phyloP scores from a whole-genome alignment of 2,888 invertebrate genomes.

The Agonopterix alstromeriana region DNA sequence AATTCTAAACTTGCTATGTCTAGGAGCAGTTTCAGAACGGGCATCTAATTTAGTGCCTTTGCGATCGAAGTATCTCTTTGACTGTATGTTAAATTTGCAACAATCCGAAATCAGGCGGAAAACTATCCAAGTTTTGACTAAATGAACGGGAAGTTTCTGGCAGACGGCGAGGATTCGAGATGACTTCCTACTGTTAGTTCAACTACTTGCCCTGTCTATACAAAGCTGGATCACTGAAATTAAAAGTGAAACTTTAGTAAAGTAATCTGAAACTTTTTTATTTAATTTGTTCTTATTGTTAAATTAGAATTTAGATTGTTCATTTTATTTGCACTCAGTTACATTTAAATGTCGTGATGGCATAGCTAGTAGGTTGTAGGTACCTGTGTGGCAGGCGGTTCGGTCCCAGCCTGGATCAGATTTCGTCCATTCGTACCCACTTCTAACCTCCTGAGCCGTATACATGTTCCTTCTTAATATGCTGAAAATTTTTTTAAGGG shows the following conservation, averaged over 20 bases:
- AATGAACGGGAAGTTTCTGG: constrained; percentile 42
- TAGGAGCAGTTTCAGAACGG: constrained; percentile 24
- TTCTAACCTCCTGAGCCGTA: too few species aligned
- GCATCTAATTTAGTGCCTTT: constrained; percentile 52
- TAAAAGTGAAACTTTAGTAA: neutral
- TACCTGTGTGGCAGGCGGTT: too few species aligned
- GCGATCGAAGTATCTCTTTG: constrained; percentile 48
- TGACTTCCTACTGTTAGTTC: constrained; percentile 33
- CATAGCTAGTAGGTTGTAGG: too few species aligned
- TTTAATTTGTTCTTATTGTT: too few species aligned
- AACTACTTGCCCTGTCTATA: constrained; percentile 15
- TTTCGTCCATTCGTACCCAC: too few species aligned
- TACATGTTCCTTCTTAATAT: too few species aligned
- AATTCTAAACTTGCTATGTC: neutral
- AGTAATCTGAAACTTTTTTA: too few species aligned
- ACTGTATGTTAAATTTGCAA: constrained; percentile 56
- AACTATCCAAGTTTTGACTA: constrained; percentile 48
- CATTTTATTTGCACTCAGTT: too few species aligned
- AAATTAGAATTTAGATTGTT: too few species aligned
- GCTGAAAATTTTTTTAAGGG: too few species aligned
- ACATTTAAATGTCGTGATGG: too few species aligned
- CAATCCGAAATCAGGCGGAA: constrained; percentile 61
- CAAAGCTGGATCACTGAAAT: neutral
- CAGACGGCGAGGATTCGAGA: constrained; percentile 31
- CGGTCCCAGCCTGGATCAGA: too few species aligned